Base-by-base conservation (phyloP, 1,140 invertebrate genomes). In the Zaprionus camerounensis region DNA sequence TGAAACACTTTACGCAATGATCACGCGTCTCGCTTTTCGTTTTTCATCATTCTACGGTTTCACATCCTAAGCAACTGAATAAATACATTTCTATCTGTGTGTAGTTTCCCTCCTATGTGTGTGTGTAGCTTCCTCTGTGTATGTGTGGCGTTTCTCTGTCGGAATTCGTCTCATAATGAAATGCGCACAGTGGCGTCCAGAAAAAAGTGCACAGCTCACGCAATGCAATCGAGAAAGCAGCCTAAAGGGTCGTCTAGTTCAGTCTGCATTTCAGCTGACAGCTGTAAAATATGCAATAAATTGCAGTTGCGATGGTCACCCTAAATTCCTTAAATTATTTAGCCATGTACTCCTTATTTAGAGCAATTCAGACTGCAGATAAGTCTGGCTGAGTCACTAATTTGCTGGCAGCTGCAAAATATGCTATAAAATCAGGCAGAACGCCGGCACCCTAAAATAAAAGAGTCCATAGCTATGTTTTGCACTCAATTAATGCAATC, bases 1-100 rank as follows among this genome's bases (percentile, higher is more conserved):
- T 51, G 68, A 76, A 78, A 71, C 80, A 88, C 84, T 88, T 88
- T 88, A 88, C 84, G 84, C 84, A 88, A 88, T 90, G 84, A 88
- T 88, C 84, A 75, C 64, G 84, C 80, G 65, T 76, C 79, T 78
- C 62, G 77, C 72, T 88, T 80, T 88, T 80, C 73, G 70, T 75
- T 69, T 76, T 76, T 84, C 83, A 87, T 90, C 81, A 75, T 87
- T 84, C 84, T 84, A 87, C 84, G 71, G 74, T 87, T 84, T 90
- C 85, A 88, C 85, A 83, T 81, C 78, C 80, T 76, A 70, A 71
- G 51, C 72, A 67, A 59, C 62, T 71, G 62, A 63, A 78, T 64
- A 64, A 64, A 71, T 46, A 64, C 26, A 46, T 68, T 9, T 64
- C 4, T 49, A n/a, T 41, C 22, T 68, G 15, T 57, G 12, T 46